Evolutionary conservation across 2,888 invertebrate genomes (phyloP), one percentile per base, ranked within the genome.

Genomic region (Netelia inedita): DNA sequence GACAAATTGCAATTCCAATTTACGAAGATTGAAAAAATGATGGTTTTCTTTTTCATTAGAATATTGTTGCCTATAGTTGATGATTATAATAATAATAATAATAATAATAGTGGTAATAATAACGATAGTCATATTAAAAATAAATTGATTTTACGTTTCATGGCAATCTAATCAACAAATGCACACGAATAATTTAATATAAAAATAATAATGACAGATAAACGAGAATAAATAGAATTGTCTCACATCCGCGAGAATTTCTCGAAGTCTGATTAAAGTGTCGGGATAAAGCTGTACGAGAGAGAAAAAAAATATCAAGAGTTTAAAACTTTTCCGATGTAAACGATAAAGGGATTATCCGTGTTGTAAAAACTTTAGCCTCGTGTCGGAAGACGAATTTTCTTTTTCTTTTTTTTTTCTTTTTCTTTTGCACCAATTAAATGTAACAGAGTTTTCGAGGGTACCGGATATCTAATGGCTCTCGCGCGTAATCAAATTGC

Each of bases 401-500:
- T 46, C 3, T 11, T 11, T 11, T 11, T 46, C 11, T 16, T 57
- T 57, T 0, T 16, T 16, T 16, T 0, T 57, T 57, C 6, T 16
- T 16, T 16, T 57, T 57, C 6, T 16, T 16, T 16, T 0, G 23
- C 14, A 59, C 35, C 41, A 5, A n/a, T 28, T 35, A 43, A 41
- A 23, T 14, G 50, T 41, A 28, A 61, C 55, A 1, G 6, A 59
- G 23, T 53, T 81, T 74, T 28, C 28, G 50, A 69, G 10, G 14
- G 9, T 57, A 35, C 50, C 41, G 28, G 35, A 19, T 66, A 41
- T 16, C 11, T 43, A 23, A 41, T n/a, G 43, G 5, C 10, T 55
- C 71, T 50, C 21, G 35, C 6, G 65, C 19, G 57, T 57, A 41
- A 10, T 78, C 41, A 55, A 50, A 57, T 53, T 50, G 28, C n/a